Conservation (phyloP, 2,113 vertebrate genomes). For the Camelus dromedarius region DNA sequence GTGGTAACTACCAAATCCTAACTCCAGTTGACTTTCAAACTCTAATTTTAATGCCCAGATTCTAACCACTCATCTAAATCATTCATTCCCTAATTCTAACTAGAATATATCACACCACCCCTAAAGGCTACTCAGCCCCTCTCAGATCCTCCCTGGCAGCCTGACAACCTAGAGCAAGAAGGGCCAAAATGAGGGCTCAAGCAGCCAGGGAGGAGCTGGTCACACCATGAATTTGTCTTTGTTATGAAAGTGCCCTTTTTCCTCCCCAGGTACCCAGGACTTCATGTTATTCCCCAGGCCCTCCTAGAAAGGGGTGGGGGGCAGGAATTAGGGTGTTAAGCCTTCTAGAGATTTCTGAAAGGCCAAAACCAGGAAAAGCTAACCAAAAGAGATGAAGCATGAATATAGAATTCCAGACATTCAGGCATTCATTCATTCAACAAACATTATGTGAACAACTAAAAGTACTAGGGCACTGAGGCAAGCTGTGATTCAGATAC, state of each 20-base stretch:
- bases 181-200: neutral
- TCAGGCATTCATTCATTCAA: neutral
- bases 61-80: conserved; percentile 14
- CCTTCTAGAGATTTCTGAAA: neutral
- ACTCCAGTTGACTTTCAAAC: neutral
- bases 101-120: neutral
- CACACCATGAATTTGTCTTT: neutral
- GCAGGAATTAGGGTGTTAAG: neutral
- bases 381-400: neutral
- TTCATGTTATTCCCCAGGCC: neutral
- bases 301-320: neutral
- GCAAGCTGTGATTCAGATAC: neutral
- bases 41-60: neutral
- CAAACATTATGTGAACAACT: neutral
- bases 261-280: neutral
- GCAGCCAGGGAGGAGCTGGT: neutral
- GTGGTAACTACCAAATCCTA: neutral
- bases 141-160: neutral
- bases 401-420: neutral
- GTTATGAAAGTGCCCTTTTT: neutral
- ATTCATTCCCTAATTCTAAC: neutral
- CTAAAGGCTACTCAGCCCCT: neutral
- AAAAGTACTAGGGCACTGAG: neutral
- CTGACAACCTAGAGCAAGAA: neutral
- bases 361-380: neutral